Evolutionary conservation across 2,888 invertebrate species (phyloP).

Genomic region (Mesochorus sp.): DNA sequence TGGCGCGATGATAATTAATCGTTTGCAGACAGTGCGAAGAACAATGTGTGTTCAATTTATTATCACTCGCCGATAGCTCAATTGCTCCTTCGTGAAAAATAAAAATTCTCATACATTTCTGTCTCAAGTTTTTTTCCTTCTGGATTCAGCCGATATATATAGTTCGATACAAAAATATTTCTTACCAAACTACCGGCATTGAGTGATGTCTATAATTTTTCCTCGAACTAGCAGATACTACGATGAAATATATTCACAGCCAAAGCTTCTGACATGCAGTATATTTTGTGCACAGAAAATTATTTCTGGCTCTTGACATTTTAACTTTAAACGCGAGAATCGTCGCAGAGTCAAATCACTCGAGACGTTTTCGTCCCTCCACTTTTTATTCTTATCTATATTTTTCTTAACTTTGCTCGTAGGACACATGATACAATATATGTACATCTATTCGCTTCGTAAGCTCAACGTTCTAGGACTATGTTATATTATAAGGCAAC

Average conservation of each 20-base stretch:
- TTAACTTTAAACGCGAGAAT: background rate
- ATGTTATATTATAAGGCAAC: background rate
- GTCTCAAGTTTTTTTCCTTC: too few relatives aligned
- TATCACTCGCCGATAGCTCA: too few relatives aligned
- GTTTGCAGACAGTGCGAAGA: too few relatives aligned
- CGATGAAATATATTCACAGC: background rate
- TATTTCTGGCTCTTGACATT: slow-evolving; percentile 11
- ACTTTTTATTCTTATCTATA: background rate
- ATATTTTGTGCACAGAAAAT: background rate
- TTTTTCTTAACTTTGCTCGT: background rate
- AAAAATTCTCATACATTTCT: too few relatives aligned
- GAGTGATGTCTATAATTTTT: background rate
- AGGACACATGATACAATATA: background rate
- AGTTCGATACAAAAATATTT: background rate
- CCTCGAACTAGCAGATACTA: background rate
- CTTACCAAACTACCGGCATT: background rate
- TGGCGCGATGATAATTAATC: too few relatives aligned
- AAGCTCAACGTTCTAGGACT: background rate
- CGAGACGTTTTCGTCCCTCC: slow-evolving; percentile 16
- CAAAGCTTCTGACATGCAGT: background rate
- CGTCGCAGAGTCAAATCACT: slow-evolving; percentile 5
- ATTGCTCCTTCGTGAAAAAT: too few relatives aligned
- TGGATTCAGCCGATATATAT: too few relatives aligned
- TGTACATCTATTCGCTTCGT: background rate
- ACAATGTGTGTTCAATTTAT: too few relatives aligned